phyloP scores from a whole-genome alignment of 2,113 vertebrate species.

The Scophthalmus maximus region DNA sequence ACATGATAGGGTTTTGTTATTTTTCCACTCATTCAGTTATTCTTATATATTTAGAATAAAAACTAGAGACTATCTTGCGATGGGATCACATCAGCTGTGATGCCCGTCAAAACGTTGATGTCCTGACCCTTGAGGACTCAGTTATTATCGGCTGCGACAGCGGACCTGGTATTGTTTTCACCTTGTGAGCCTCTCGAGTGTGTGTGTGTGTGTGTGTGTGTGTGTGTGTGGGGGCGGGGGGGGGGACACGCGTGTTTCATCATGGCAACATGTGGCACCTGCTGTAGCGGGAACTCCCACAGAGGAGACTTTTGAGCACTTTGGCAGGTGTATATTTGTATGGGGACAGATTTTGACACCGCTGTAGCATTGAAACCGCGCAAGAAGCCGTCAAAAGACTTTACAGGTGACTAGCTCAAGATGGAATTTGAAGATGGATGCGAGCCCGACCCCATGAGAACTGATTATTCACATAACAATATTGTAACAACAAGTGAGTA shows the following conservation, averaged over 20 bases:
- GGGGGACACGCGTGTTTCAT: too few relatives aligned
- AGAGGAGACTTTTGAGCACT: too few relatives aligned
- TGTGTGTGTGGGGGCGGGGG: too few relatives aligned
- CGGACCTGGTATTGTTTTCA: not conserved
- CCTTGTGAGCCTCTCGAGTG: not conserved
- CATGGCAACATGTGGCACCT: too few relatives aligned
- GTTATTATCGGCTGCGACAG: not conserved
- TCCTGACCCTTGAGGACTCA: not conserved
- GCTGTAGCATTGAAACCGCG: too few relatives aligned
- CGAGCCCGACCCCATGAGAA: not conserved
- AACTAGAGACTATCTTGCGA: not conserved
- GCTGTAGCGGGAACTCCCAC: not conserved
- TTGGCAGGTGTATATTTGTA: not conserved
- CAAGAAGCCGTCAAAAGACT: not conserved
- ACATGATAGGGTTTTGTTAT: too few relatives aligned
- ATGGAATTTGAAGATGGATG: not conserved
- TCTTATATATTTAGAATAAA: not conserved
- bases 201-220: too few relatives aligned
- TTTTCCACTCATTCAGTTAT: not conserved
- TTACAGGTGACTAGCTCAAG: not conserved
- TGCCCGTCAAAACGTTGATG: not conserved
- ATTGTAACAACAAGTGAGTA: not conserved
- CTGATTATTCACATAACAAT: not conserved
- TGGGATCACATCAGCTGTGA: not conserved
- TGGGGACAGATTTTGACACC: not conserved